phyloP scores from a whole-genome alignment of 2,888 invertebrate genomes.

The Scaeva pyrastri region DNA sequence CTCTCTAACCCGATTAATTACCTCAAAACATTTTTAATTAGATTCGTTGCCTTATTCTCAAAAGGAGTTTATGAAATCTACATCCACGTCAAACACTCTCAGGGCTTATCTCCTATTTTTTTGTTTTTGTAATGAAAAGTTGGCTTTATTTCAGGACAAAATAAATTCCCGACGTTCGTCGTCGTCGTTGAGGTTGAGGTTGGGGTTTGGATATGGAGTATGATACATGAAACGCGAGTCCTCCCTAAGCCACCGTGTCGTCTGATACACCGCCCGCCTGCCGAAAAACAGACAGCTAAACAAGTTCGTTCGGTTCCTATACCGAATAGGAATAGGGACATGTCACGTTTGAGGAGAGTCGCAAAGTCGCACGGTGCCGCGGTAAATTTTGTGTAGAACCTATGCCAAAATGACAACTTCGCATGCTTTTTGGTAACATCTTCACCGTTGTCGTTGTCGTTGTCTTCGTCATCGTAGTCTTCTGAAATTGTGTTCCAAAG shows the following conservation, averaged over 20 bases:
- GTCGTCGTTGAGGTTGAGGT: too few relatives aligned
- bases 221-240: too few relatives aligned
- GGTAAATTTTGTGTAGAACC: constrained; percentile 29
- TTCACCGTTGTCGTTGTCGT: background rate
- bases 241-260: background rate
- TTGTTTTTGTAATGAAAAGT: constrained; percentile 26
- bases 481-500: constrained; percentile 33
- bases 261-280: background rate
- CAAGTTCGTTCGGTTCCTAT: constrained; percentile 20
- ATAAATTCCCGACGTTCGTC: constrained; percentile 41
- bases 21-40: constrained; percentile 64
- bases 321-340: constrained; percentile 25
- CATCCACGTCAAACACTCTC: constrained; percentile 33
- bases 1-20: constrained; percentile 50
- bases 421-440: background rate
- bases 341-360: constrained; percentile 42
- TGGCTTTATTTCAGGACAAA: constrained; percentile 47
- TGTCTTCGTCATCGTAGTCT: background rate
- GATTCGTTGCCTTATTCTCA: constrained; percentile 46
- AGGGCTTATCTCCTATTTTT: background rate
- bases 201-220: too few relatives aligned
- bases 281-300: constrained; percentile 11
- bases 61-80: constrained; percentile 30
- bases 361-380: constrained; percentile 4
- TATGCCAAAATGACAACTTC: constrained; percentile 42